phyloP scores from a whole-genome alignment of 2,113 vertebrate species.

The Eubucco bourcierii region DNA sequence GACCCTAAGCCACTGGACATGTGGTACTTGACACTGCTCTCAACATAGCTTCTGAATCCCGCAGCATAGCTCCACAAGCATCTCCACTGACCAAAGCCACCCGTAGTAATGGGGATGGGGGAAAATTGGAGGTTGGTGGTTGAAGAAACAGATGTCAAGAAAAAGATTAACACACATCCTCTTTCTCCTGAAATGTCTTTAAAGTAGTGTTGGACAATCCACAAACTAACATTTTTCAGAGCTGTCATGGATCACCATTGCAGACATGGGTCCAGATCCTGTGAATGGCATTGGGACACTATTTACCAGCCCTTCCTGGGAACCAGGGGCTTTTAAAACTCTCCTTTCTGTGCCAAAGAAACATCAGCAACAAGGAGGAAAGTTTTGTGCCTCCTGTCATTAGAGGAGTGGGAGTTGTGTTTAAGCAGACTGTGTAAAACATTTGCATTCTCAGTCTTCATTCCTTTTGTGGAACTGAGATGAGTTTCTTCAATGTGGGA shows the following conservation, averaged over 20 bases:
- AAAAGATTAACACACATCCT: not conserved
- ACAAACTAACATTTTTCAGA: not conserved
- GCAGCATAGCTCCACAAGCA: not conserved
- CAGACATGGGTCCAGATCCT: not conserved
- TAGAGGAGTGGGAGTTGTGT: constrained; percentile 47
- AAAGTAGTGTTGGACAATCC: not conserved
- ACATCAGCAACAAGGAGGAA: not conserved
- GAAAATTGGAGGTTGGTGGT: not conserved
- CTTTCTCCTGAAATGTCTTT: not conserved
- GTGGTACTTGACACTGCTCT: not conserved
- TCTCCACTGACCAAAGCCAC: not conserved
- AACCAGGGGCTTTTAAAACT: not conserved
- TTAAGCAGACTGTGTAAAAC: constrained; percentile 57
- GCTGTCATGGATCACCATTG: not conserved
- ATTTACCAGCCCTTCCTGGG: not conserved
- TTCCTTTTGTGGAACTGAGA: constrained; percentile 15
- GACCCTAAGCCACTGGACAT: not conserved
- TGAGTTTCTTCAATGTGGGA: constrained; percentile 33
- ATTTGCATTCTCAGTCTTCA: constrained; percentile 43
- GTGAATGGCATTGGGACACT: not conserved
- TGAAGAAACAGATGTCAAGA: not conserved
- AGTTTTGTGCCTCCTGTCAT: constrained; percentile 18
- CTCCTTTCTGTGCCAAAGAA: not conserved
- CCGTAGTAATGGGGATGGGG: not conserved
- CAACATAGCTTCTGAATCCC: not conserved